phyloP scores from a whole-genome alignment of 2,113 vertebrate genomes.

The Ovis canadensis region DNA sequence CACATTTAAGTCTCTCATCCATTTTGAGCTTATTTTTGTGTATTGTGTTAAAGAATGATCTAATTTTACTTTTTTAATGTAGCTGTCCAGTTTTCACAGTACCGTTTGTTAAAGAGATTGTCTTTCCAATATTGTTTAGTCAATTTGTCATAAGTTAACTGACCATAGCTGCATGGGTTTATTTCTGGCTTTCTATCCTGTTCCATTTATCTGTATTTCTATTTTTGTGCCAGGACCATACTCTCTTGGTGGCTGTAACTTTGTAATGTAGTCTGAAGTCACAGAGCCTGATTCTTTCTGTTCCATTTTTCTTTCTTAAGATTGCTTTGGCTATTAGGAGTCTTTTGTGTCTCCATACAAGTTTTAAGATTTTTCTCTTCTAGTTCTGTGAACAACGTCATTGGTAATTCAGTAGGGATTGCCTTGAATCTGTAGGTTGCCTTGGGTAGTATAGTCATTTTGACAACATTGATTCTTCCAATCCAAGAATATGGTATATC shows the following conservation, averaged over 20 bases:
- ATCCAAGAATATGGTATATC: background rate
- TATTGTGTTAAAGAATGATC: background rate
- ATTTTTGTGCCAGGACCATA: background rate
- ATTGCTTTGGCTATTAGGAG: background rate
- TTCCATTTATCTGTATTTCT: background rate
- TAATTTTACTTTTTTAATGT: background rate
- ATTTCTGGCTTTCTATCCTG: background rate
- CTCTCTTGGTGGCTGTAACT: background rate
- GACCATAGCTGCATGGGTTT: background rate
- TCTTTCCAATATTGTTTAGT: background rate
- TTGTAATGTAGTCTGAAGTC: background rate
- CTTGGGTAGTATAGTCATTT: background rate
- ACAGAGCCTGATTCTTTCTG: background rate
- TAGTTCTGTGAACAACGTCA: background rate
- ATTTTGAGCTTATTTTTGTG: background rate
- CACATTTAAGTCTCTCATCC: background rate
- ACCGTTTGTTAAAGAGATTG: background rate
- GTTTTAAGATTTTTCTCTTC: background rate
- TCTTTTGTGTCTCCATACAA: background rate
- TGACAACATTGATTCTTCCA: background rate
- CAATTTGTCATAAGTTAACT: background rate
- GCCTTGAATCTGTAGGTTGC: background rate
- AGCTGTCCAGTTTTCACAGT: background rate
- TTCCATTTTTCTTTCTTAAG: background rate
- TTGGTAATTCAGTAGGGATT: background rate